Conservation (phyloP, 2,113 vertebrate genomes). For the Periophthalmodon schlosseri region DNA sequence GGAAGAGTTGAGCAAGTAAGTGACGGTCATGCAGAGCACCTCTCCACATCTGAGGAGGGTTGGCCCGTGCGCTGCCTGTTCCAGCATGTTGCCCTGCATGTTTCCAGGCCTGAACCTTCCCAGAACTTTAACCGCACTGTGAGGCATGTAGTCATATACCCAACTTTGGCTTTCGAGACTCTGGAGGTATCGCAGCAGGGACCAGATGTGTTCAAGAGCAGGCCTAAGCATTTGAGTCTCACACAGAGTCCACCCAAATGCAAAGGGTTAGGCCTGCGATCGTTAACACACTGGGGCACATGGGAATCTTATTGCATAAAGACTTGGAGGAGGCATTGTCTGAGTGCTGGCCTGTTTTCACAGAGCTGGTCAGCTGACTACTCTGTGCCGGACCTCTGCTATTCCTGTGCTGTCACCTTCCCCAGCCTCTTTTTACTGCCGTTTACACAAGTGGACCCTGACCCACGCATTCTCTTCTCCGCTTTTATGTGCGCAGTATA, state of each 20-base stretch:
- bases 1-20: slow-evolving; percentile 2
- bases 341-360: slow-evolving; percentile 17
- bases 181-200: slow-evolving; percentile 40
- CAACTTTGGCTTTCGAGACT: slow-evolving; percentile 51
- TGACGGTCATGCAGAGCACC: slow-evolving; percentile 45
- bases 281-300: slow-evolving; percentile 30
- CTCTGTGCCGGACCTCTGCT: background rate
- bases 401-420: slow-evolving; percentile 24
- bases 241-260: slow-evolving; percentile 13
- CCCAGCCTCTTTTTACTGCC: slow-evolving; percentile 16
- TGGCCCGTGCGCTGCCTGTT: slow-evolving; percentile 62
- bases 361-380: slow-evolving; percentile 17
- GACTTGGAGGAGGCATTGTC: slow-evolving; percentile 23
- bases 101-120: slow-evolving; percentile 72
- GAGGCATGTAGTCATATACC: slow-evolving; percentile 22
- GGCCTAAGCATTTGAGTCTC: slow-evolving; percentile 43
- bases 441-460: slow-evolving; percentile 17
- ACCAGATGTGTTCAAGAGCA: slow-evolving; percentile 74
- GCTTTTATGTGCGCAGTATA: background rate
- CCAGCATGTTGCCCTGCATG: slow-evolving; percentile 62
- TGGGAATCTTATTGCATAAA: slow-evolving; percentile 35
- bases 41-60: slow-evolving; percentile 68
- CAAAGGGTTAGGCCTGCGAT: slow-evolving; percentile 8
- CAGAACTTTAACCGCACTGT: slow-evolving; percentile 67
- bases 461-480: background rate